Percentiles rank a stretch among this genome's conserved stretches.
phyloP scores from a whole-genome alignment of 1,140 invertebrate species.

The Trypoxylus dichotomus region DNA sequence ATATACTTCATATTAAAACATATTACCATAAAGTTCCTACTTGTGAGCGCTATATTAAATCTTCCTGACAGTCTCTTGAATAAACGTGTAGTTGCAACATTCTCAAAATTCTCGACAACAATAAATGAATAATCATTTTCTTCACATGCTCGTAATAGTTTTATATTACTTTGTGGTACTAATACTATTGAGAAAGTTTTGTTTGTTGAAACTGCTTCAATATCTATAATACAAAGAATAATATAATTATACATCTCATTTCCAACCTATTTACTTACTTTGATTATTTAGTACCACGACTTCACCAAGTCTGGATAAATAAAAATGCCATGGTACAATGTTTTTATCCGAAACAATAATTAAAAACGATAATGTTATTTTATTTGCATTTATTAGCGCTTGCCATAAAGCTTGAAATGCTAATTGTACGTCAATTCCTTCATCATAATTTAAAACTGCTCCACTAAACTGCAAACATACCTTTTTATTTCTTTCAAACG shows the following conservation, averaged over 20 bases:
- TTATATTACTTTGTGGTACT: neutral
- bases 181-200: neutral
- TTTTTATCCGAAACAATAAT: neutral
- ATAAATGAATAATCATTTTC: conserved; percentile 14
- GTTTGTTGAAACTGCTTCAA: neutral
- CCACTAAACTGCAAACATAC: neutral
- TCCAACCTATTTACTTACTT: neutral
- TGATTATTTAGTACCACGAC: neutral
- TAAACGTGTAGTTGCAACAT: neutral
- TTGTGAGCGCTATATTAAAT: conserved; percentile 24
- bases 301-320: neutral
- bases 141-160: neutral
- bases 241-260: neutral
- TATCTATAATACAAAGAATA: neutral
- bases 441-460: conserved; percentile 5
- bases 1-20: neutral
- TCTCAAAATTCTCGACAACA: neutral
- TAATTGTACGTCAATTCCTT: neutral
- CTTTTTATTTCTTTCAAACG: neutral
- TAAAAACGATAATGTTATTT: neutral
- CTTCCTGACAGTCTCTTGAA: neutral
- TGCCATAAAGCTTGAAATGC: conserved; percentile 20
- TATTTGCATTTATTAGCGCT: neutral
- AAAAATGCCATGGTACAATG: neutral
- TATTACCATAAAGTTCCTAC: conserved; percentile 12